phyloP scores from a whole-genome alignment of 2,888 invertebrate genomes.

The Stenichneumon culpator region DNA sequence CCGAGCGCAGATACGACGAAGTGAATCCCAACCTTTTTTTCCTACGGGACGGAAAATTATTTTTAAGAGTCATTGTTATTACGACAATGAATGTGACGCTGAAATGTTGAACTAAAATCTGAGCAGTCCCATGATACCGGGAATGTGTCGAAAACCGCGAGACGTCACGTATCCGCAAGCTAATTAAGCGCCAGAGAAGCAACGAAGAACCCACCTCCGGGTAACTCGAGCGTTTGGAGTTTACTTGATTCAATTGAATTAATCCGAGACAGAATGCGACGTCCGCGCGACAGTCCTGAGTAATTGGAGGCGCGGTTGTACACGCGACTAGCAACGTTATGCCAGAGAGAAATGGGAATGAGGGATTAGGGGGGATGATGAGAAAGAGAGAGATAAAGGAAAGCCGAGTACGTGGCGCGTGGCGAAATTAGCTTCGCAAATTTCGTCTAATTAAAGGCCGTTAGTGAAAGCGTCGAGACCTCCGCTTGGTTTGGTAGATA shows the following conservation, averaged over 20 bases:
- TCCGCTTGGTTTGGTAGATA: conserved; percentile 11
- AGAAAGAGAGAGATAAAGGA: conserved; percentile 28
- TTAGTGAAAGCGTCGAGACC: conserved; percentile 60
- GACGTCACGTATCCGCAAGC: conserved; percentile 49
- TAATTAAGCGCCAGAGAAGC: conserved; percentile 52
- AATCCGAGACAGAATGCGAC: conserved; percentile 69
- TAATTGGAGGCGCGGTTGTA: conserved; percentile 74
- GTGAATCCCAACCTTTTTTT: no score
- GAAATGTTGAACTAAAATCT: not conserved
- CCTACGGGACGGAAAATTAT: no score
- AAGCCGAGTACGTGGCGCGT: conserved; percentile 30
- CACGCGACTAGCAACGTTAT: conserved; percentile 18
- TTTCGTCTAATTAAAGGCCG: conserved; percentile 73
- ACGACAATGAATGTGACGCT: not conserved
- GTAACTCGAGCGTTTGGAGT: conserved; percentile 61
- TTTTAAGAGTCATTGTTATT: no score
- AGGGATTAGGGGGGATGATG: conserved; percentile 11
- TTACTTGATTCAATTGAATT: conserved; percentile 77
- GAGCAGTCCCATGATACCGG: not conserved
- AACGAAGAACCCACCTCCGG: conserved; percentile 11
- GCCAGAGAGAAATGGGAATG: not conserved
- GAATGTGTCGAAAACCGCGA: conserved; percentile 21
- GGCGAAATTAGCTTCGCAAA: conserved; percentile 79
- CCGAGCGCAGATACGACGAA: no score
- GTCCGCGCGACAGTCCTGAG: conserved; percentile 70